A percentile compares a stretch with the other conserved stretches of the same genome.
These are phyloP conservation scores for Tetragonula carbonaria DNA, from an alignment of 2,888 invertebrate species.

Conservation along the genomic window DNA sequence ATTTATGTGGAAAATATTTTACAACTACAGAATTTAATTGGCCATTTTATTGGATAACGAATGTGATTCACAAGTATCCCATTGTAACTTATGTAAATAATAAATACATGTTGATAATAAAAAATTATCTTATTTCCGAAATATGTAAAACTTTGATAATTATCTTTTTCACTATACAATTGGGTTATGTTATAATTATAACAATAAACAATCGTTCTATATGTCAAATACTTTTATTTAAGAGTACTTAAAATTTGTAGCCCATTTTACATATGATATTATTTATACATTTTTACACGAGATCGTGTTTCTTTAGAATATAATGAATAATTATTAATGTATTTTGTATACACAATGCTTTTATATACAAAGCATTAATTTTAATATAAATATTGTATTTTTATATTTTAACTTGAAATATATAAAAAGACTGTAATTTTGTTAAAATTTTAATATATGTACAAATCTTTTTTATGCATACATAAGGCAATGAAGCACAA, in stretches of 20 bases:
- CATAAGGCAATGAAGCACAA: conserved; percentile 43
- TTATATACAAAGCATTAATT: conserved; percentile 44
- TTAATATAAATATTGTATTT: conserved; percentile 23
- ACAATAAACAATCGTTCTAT: conserved; percentile 24
- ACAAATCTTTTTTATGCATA: conserved; percentile 43
- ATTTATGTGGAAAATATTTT: conserved; percentile 53
- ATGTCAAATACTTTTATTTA: conserved; percentile 60
- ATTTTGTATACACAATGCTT: conserved; percentile 50
- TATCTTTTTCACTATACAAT: conserved; percentile 1
- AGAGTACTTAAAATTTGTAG: conserved; percentile 49
- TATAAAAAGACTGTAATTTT: conserved; percentile 43
- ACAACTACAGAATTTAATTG: conserved; percentile 43
- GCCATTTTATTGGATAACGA: conserved; percentile 54
- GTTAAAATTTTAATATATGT: conserved; percentile 44
- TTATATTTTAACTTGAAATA: conserved; percentile 31
- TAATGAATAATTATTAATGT: conserved; percentile 48
- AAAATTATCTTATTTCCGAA: conserved; percentile 56
- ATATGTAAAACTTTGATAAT: conserved; percentile 16
- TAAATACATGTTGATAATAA: conserved; percentile 70
- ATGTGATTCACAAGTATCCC: conserved; percentile 69
- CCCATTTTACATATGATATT: conserved; percentile 59
- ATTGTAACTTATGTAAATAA: conserved; percentile 74
- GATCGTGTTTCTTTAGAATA: conserved; percentile 59
- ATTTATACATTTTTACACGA: conserved; percentile 67
- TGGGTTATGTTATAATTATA: conserved; percentile 1